Evolutionary conservation across 2,888 invertebrate genomes (phyloP).

Genomic region (Theretra japonica): DNA sequence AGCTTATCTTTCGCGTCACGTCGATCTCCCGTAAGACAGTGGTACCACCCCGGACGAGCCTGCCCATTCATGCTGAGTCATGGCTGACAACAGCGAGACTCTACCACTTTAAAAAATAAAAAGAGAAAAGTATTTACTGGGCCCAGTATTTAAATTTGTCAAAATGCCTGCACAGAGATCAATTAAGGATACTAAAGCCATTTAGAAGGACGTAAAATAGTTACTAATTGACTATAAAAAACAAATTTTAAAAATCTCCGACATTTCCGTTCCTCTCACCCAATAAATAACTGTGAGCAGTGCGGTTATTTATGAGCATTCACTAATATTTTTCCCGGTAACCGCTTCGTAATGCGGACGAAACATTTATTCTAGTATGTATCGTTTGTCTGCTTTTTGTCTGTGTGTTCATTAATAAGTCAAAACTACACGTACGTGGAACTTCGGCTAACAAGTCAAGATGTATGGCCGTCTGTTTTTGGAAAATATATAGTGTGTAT

Average conservation of each 20-base stretch:
- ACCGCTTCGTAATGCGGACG: constrained; percentile 14
- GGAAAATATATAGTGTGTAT: neutral
- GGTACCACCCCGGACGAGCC: too few species aligned
- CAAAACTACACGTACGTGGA: constrained; percentile 13
- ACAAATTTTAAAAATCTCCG: neutral
- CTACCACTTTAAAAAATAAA: too few species aligned
- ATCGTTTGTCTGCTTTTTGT: constrained; percentile 11
- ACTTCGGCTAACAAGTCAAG: constrained; percentile 18
- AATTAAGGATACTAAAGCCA: too few species aligned
- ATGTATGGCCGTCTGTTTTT: neutral
- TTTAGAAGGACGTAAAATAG: neutral
- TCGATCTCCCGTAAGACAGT: too few species aligned
- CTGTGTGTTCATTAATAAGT: constrained; percentile 23
- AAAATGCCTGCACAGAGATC: too few species aligned
- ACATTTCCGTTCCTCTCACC: neutral
- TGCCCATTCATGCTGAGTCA: too few species aligned
- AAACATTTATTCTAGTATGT: constrained; percentile 17
- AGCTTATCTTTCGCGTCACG: too few species aligned
- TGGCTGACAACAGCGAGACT: too few species aligned
- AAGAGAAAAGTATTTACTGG: too few species aligned
- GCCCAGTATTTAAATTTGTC: too few species aligned
- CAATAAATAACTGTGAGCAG: neutral
- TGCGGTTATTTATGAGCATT: neutral
- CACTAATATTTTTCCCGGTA: constrained; percentile 23
- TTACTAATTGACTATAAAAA: neutral